A percentile compares a stretch with the other conserved stretches of the same genome.
Conservation (phyloP, 2,888 invertebrate genomes). For the Tipula confusa region DNA sequence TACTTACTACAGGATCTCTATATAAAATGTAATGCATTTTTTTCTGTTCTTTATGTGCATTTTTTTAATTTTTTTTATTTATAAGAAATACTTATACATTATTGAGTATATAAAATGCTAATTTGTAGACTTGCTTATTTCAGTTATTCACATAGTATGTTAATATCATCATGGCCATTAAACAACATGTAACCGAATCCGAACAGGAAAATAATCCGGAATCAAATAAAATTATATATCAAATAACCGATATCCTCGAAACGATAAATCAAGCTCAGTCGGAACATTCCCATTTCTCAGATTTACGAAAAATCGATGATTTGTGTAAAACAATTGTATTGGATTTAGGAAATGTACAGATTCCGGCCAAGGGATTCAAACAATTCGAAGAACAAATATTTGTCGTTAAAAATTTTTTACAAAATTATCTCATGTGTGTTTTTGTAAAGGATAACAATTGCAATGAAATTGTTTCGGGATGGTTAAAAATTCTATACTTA, state of each 20-base stretch:
- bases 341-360: slow-evolving; percentile 40
- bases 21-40: neutral
- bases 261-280: neutral
- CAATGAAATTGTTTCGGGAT: slow-evolving; percentile 35
- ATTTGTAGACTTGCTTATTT: neutral
- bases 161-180: slow-evolving; percentile 31
- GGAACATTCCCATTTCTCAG: neutral
- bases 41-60: too few relatives aligned
- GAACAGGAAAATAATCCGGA: neutral
- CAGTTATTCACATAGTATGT: neutral
- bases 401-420: neutral
- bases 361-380: slow-evolving; percentile 34
- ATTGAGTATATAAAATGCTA: too few relatives aligned
- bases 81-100: too few relatives aligned
- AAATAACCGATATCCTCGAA: neutral
- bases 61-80: neutral
- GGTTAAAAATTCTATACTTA: slow-evolving; percentile 43
- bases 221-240: neutral
- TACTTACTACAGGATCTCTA: neutral
- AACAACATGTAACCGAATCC: slow-evolving; percentile 30
- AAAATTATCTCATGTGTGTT: neutral
- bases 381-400: slow-evolving; percentile 36
- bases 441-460: neutral
- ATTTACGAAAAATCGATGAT: neutral
- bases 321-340: slow-evolving; percentile 39